A percentile compares a stretch with the other conserved stretches of the same genome.
Evolutionary conservation across 23 tunicate genomes (phyloP).

Genomic region (Halocynthia roretzi): DNA sequence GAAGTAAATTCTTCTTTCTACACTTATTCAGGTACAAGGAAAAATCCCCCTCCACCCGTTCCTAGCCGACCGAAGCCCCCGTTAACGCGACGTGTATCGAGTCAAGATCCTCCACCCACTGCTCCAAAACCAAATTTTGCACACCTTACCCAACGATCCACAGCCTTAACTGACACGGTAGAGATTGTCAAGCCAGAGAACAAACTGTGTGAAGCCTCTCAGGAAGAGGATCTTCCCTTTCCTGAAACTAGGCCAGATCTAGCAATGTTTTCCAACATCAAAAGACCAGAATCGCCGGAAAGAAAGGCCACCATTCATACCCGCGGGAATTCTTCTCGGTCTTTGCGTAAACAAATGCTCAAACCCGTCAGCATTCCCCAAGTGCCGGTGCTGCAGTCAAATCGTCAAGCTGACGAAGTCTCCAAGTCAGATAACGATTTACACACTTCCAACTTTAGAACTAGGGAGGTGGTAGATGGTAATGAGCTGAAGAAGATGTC

Average conservation of each 20-base stretch:
- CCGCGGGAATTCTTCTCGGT: slow-evolving; percentile 29
- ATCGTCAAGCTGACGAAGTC: slow-evolving; percentile 1
- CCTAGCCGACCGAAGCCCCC: slow-evolving; percentile 10
- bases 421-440: not conserved
- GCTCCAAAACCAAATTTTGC: slow-evolving; percentile 25
- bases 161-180: not conserved
- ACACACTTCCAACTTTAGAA: not conserved
- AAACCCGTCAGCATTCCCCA: slow-evolving; percentile 69
- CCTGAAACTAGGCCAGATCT: not conserved
- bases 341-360: slow-evolving; percentile 46
- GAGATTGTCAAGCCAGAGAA: not conserved
- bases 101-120: slow-evolving; percentile 8
- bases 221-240: not conserved
- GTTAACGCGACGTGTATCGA: not conserved
- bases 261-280: slow-evolving; percentile 19
- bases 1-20: not conserved
- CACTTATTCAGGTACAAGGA: not conserved
- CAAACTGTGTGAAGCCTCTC: not conserved
- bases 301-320: slow-evolving; percentile 29
- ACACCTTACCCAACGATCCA: not conserved
- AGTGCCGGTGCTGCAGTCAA: slow-evolving; percentile 33
- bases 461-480: not conserved
- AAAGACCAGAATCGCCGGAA: slow-evolving; percentile 34
- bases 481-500: not conserved
- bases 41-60: slow-evolving; percentile 7